These are phyloP conservation scores for Motacilla tschutschensis DNA, from an alignment of 2,113 vertebrate genomes.

Conservation along the genomic window DNA sequence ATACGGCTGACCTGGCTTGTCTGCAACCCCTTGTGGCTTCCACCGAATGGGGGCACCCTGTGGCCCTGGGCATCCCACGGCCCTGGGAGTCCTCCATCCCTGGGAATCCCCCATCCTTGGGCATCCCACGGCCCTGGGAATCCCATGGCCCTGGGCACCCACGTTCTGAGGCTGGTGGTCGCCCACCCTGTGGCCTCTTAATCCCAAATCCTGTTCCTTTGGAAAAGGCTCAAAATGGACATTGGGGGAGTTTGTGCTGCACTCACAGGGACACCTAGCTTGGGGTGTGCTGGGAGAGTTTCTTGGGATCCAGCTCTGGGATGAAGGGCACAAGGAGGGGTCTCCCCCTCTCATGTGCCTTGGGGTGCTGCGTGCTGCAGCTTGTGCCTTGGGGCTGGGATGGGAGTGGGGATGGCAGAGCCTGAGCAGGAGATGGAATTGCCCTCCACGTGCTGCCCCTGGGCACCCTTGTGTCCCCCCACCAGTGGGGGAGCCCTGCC, in stretches of 20 bases:
- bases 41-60: rapidly evolving
- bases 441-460: rapidly evolving
- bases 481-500: rapidly evolving
- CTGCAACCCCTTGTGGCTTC: not conserved
- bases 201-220: not conserved
- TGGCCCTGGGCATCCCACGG: rapidly evolving
- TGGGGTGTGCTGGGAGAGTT: not conserved
- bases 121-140: not conserved
- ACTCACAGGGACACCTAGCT: not conserved
- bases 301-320: not conserved
- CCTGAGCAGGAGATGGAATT: not conserved
- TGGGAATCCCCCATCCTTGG: not conserved
- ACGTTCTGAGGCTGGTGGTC: not conserved
- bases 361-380: not conserved
- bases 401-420: not conserved
- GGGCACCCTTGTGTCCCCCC: rapidly evolving
- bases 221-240: not conserved
- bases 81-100: not conserved
- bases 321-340: not conserved
- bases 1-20: conserved; percentile 26
- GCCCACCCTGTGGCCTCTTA: not conserved
- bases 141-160: too few relatives aligned
- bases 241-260: not conserved
- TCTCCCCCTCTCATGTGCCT: rapidly evolving
- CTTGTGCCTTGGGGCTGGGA: not conserved